Evolutionary conservation across 2,888 invertebrate genomes (phyloP), one percentile per base, ranked within the genome.

Genomic region (Orthosia incerta): DNA sequence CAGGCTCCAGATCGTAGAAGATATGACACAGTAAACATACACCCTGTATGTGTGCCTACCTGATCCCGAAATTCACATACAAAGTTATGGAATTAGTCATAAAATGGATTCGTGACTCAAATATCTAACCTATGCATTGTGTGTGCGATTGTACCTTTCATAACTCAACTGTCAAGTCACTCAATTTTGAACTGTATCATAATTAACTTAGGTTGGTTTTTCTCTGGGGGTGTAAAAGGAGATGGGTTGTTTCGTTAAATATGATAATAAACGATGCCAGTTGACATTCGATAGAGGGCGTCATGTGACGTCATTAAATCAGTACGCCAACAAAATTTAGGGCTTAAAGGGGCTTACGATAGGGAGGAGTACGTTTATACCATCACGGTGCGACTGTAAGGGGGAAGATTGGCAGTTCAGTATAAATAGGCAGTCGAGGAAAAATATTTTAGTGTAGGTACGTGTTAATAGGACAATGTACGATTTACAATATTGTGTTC

Each of bases 81-180:
- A 94, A 95, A 96, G 96, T 96, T 96, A 96, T 96, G 95, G 95
- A 96, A 96, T 96, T 96, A 96, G 94, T 96, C 96, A 95, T 96
- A 96, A 96, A 96, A 96, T 95, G 95, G 94, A 93, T 95, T 93
- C 96, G 96, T 96, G 96, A 95, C 96, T 96, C 94, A 96, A 96
- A 96, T 96, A 95, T 94, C 94, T 94, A 96, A 95, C 95, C 93
- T 94, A 93, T 94, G 93, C 93, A 92, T 89, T 91, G 90, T 85
- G 75, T 68, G 46, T 56, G 39, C 76, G 67, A 61, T 66, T 70
- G 75, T 81, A 87, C 74, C 74, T 72, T 72, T 59, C 84, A 57
- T 85, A 90, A 76, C 75, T 74, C 53, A 0, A 18, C 0, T 16
- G 0, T 3, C 5, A 3, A 0, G 0, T 0, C 75, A 75, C n/a